Evolutionary conservation across 2,888 invertebrate species (phyloP).

Genomic region (Autographa pulchrina): DNA sequence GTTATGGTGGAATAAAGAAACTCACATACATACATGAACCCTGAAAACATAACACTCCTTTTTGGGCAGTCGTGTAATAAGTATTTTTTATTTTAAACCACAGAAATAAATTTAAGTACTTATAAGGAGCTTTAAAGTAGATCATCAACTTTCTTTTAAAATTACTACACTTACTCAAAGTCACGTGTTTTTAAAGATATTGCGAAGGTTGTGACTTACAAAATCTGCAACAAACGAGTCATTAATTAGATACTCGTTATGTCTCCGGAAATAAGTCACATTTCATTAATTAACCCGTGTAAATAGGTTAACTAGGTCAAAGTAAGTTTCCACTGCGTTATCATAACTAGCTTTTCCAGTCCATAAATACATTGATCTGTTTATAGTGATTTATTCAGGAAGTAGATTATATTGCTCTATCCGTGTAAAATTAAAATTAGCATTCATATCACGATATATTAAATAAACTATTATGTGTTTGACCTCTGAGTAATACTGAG

Average conservation of each 20-base stretch:
- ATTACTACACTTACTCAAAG: too few relatives aligned
- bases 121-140: too few relatives aligned
- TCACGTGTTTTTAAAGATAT: too few relatives aligned
- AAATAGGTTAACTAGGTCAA: constrained; percentile 33
- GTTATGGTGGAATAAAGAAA: too few relatives aligned
- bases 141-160: too few relatives aligned
- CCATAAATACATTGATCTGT: constrained; percentile 6
- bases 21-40: too few relatives aligned
- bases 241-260: background rate
- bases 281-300: constrained; percentile 20
- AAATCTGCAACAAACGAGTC: too few relatives aligned
- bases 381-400: constrained; percentile 18
- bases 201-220: too few relatives aligned
- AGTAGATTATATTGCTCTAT: background rate
- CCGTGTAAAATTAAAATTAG: background rate
- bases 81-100: too few relatives aligned
- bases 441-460: constrained; percentile 23
- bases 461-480: constrained; percentile 32
- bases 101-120: too few relatives aligned
- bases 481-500: constrained; percentile 22
- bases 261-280: background rate
- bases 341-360: constrained; percentile 24
- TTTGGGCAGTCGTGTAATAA: too few relatives aligned
- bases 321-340: constrained; percentile 42
- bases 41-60: too few relatives aligned